Evolutionary conservation across 2,888 invertebrate species (phyloP).

Genomic region (Meandrusa payeni): DNA sequence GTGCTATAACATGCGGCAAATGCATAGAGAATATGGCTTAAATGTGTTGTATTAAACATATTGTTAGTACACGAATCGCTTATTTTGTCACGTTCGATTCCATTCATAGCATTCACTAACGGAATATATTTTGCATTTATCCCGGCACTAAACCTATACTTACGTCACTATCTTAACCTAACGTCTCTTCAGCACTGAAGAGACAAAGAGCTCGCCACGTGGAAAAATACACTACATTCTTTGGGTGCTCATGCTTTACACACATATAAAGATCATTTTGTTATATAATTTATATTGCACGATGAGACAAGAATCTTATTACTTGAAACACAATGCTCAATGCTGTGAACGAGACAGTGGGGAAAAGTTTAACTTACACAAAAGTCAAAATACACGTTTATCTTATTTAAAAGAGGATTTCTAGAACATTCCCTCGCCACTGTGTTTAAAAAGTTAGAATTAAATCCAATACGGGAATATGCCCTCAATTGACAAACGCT

Average conservation of each 20-base stretch:
- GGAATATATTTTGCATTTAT: constrained; percentile 18
- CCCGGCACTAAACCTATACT: constrained; percentile 20
- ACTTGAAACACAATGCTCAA: no score
- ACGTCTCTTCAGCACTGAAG: constrained; percentile 21
- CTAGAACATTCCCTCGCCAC: no score
- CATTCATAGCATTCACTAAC: not conserved
- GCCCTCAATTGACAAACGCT: constrained; percentile 12
- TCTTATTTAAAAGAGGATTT: no score
- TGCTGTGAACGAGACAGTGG: no score
- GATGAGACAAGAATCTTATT: constrained; percentile 3
- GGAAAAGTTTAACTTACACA: no score
- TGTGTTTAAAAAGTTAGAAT: not conserved
- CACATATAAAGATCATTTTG: constrained; percentile 13
- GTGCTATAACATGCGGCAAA: constrained; percentile 13
- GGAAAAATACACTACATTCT: constrained; percentile 46
- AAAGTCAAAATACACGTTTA: no score
- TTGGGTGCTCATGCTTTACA: constrained; percentile 52
- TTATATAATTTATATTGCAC: constrained; percentile 1
- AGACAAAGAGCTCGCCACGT: constrained; percentile 53
- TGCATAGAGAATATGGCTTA: constrained; percentile 22
- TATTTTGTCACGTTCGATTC: constrained; percentile 16
- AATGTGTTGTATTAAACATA: constrained; percentile 25
- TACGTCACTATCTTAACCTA: constrained; percentile 28
- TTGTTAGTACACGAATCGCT: constrained; percentile 11
- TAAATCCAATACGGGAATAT: constrained; percentile 2